These are phyloP conservation scores for Trialeurodes vaporariorum DNA, from an alignment of 1,140 invertebrate species.

Conservation along the genomic window DNA sequence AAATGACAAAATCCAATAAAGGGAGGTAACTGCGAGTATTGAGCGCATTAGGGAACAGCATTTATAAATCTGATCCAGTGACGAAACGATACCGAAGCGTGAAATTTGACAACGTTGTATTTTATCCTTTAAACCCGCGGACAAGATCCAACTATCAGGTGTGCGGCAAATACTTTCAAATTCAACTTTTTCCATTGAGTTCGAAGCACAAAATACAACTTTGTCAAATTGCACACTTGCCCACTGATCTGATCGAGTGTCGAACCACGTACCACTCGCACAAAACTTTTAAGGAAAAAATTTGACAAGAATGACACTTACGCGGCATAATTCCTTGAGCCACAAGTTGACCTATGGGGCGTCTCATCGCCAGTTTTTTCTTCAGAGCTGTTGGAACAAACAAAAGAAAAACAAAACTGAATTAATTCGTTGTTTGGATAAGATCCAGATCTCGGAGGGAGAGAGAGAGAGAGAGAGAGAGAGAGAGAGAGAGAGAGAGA, in stretches of 20 bases:
- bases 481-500: constrained; percentile 9
- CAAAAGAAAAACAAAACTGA: constrained; percentile 29
- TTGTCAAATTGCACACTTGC: not conserved
- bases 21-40: too few relatives aligned
- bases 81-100: too few relatives aligned
- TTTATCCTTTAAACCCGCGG: too few relatives aligned
- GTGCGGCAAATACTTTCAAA: too few relatives aligned
- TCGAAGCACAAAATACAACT: not conserved
- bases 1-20: too few relatives aligned
- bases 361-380: constrained; percentile 87
- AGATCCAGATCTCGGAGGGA: constrained; percentile 10
- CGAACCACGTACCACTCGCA: not conserved
- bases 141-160: too few relatives aligned
- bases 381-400: constrained; percentile 76
- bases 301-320: constrained; percentile 49
- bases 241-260: too few relatives aligned
- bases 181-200: not conserved
- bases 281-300: constrained; percentile 8
- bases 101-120: too few relatives aligned
- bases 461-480: not conserved
- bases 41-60: too few relatives aligned
- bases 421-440: constrained; percentile 9
- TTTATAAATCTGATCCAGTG: too few relatives aligned
- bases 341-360: constrained; percentile 87
- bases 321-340: constrained; percentile 96